Evolutionary conservation across 2,797 vertebrate species (phyloP).

Genomic region (Crocodylus rhombifer): DNA sequence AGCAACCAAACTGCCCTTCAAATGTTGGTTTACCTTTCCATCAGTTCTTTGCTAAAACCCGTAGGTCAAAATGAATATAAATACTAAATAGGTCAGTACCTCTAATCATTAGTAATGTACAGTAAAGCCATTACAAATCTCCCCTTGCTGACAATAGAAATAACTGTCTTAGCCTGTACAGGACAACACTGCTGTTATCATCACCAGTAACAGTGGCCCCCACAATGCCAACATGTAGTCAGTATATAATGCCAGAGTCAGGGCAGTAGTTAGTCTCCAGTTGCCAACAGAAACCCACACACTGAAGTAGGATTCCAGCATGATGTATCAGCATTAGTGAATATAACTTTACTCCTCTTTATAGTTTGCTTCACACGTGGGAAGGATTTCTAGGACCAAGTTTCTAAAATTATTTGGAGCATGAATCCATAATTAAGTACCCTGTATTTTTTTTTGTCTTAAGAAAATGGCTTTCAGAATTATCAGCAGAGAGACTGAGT

Average conservation of each 20-base stretch:
- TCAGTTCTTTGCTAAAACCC: background rate
- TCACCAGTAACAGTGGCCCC: too few relatives aligned
- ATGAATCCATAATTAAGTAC: background rate
- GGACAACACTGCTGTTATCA: background rate
- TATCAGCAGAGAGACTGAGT: too few relatives aligned
- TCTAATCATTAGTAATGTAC: rapidly evolving
- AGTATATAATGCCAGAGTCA: too few relatives aligned
- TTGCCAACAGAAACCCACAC: rapidly evolving
- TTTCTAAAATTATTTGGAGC: background rate
- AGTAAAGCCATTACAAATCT: too few relatives aligned
- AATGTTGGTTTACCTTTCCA: background rate
- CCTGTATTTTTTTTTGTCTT: background rate
- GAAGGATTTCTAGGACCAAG: background rate
- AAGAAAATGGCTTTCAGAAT: too few relatives aligned
- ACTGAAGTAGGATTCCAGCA: background rate
- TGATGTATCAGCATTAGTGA: background rate
- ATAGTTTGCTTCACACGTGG: background rate
- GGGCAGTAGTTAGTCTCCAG: too few relatives aligned
- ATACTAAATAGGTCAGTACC: background rate
- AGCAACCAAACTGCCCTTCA: background rate
- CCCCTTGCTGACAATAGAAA: background rate
- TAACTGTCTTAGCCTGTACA: background rate
- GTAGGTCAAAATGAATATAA: background rate
- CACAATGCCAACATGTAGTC: too few relatives aligned
- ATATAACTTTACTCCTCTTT: background rate